phyloP scores from a whole-genome alignment of 2,888 invertebrate genomes.

The Polydrusus tereticollis region DNA sequence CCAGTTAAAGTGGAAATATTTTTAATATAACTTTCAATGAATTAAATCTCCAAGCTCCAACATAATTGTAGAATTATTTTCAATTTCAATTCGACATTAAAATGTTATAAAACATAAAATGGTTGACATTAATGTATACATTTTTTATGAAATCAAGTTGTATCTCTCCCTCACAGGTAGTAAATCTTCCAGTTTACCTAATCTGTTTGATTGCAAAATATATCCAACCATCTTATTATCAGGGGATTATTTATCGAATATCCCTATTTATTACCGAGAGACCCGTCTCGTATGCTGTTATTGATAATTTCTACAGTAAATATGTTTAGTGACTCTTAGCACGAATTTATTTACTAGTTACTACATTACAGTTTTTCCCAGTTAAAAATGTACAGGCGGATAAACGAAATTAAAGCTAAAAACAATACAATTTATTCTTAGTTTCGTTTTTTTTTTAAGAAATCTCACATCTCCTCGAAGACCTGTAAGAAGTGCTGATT shows the following conservation, averaged over 20 bases:
- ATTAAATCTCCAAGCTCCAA: too few relatives aligned
- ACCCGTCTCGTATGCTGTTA: slow-evolving; percentile 53
- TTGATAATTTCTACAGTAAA: slow-evolving; percentile 55
- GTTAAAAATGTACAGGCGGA: too few relatives aligned
- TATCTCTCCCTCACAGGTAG: background rate
- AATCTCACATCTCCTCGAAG: too few relatives aligned
- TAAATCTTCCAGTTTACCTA: slow-evolving; percentile 56
- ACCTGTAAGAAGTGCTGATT: too few relatives aligned
- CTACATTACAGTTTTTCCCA: too few relatives aligned
- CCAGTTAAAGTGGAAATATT: too few relatives aligned
- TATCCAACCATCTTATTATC: slow-evolving; percentile 59
- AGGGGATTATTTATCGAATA: slow-evolving; percentile 59
- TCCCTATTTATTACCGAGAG: slow-evolving; percentile 58
- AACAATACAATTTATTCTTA: too few relatives aligned
- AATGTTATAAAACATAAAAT: background rate
- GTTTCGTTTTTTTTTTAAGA: too few relatives aligned
- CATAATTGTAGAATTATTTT: too few relatives aligned
- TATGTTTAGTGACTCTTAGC: slow-evolving; percentile 56
- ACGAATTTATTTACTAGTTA: background rate
- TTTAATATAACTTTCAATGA: too few relatives aligned
- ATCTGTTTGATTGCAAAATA: slow-evolving; percentile 60
- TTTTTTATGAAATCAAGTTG: background rate
- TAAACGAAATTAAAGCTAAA: too few relatives aligned
- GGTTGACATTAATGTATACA: background rate
- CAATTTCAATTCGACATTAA: too few relatives aligned